Evolutionary conservation across 2,797 vertebrate species (phyloP).

Genomic region (Anguilla marmorata): DNA sequence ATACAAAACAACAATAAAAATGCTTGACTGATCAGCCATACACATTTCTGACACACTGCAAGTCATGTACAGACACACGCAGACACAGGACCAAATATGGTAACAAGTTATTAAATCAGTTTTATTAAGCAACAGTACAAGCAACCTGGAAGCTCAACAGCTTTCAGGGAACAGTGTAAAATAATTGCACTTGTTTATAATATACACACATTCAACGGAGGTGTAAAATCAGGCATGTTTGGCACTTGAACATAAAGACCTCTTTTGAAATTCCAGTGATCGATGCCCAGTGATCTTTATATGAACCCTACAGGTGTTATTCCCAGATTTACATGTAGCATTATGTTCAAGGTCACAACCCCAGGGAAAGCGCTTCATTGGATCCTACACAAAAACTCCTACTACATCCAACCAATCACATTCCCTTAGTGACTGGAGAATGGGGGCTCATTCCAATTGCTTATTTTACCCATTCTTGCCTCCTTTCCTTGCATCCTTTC

Average conservation of each 20-base stretch:
- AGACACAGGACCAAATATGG: background rate
- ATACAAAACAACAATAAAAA: background rate
- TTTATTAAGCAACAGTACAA: constrained; percentile 48
- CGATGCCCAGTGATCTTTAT: background rate
- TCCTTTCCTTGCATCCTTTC: too few species aligned
- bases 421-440: background rate
- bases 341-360: background rate
- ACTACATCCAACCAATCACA: background rate
- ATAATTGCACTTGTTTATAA: constrained; percentile 44
- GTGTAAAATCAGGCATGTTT: constrained; percentile 29
- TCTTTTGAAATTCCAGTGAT: constrained; percentile 14
- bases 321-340: background rate
- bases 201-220: constrained; percentile 43
- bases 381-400: background rate
- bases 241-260: constrained; percentile 30
- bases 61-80: background rate
- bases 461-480: too few species aligned
- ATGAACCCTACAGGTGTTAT: background rate
- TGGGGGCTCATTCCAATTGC: background rate
- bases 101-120: constrained; percentile 32
- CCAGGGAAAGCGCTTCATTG: background rate
- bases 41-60: background rate
- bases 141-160: constrained; percentile 33
- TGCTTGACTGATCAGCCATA: background rate
- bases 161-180: constrained; percentile 33